A percentile compares a stretch with the other conserved stretches of the same genome.
Conservation (phyloP, 1,140 invertebrate genomes). For the Leptonema lineaticorne region DNA sequence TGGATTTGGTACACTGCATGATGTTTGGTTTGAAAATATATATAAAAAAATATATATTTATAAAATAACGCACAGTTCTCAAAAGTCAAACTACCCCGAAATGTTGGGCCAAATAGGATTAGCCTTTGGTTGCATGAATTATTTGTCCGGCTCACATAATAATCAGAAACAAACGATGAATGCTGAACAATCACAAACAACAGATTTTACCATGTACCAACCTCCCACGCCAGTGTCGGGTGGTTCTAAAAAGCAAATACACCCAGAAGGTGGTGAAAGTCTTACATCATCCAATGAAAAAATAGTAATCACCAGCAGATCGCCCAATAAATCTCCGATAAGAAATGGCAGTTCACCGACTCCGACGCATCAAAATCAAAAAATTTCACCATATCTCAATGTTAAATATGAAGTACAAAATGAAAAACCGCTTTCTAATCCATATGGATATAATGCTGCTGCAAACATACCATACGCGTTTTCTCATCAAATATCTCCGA, state of each 20-base stretch:
- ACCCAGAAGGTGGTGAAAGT: constrained; percentile 47
- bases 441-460: constrained; percentile 51
- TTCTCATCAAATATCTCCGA: constrained; percentile 46
- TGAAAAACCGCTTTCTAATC: constrained; percentile 45
- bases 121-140: constrained; percentile 56
- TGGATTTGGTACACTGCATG: constrained; percentile 19
- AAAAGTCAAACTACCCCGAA: constrained; percentile 56
- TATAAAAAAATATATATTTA: no score
- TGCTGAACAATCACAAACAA: constrained; percentile 36
- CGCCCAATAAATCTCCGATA: constrained; percentile 48
- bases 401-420: constrained; percentile 47
- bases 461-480: constrained; percentile 55
- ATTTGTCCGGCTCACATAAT: constrained; percentile 45
- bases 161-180: constrained; percentile 17
- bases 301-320: constrained; percentile 44
- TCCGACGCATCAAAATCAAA: constrained; percentile 38
- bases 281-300: constrained; percentile 46
- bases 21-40: constrained; percentile 8
- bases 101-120: constrained; percentile 57
- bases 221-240: constrained; percentile 37
- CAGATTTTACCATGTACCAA: constrained; percentile 35
- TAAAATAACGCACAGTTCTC: constrained; percentile 45
- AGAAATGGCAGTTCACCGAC: constrained; percentile 35
- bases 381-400: constrained; percentile 50
- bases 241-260: constrained; percentile 48